Conservation (phyloP, 2,888 invertebrate species). For the Podabrus alpinus region DNA sequence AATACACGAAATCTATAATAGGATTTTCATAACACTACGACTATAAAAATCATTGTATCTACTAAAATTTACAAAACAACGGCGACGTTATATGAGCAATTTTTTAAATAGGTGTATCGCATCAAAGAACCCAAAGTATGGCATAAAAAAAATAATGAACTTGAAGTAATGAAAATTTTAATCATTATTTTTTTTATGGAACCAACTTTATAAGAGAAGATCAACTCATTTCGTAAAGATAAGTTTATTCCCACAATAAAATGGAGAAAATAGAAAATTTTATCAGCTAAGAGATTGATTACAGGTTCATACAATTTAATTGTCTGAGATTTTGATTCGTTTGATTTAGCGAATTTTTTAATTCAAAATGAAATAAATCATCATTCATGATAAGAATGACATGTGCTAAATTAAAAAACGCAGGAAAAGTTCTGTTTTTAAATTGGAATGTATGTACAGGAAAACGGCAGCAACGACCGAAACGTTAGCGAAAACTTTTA, state of each 20-base stretch:
- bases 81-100: background rate
- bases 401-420: too few relatives aligned
- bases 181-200: background rate
- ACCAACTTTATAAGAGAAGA: too few relatives aligned
- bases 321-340: background rate
- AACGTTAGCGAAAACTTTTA: too few relatives aligned
- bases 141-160: background rate
- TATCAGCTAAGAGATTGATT: too few relatives aligned
- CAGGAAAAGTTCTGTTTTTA: too few relatives aligned
- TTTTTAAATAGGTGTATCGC: too few relatives aligned
- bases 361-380: too few relatives aligned
- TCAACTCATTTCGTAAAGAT: background rate
- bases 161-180: background rate
- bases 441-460: too few relatives aligned
- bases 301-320: background rate
- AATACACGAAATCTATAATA: background rate
- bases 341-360: background rate
- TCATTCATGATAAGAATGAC: too few relatives aligned
- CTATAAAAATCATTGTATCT: background rate
- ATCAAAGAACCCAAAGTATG: background rate
- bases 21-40: background rate
- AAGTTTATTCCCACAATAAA: background rate
- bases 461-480: too few relatives aligned
- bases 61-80: background rate
- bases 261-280: background rate